A percentile compares a stretch with the other conserved stretches of the same genome.
Evolutionary conservation across 2,797 vertebrate genomes (phyloP).

Genomic region (Erethizon dorsatum): DNA sequence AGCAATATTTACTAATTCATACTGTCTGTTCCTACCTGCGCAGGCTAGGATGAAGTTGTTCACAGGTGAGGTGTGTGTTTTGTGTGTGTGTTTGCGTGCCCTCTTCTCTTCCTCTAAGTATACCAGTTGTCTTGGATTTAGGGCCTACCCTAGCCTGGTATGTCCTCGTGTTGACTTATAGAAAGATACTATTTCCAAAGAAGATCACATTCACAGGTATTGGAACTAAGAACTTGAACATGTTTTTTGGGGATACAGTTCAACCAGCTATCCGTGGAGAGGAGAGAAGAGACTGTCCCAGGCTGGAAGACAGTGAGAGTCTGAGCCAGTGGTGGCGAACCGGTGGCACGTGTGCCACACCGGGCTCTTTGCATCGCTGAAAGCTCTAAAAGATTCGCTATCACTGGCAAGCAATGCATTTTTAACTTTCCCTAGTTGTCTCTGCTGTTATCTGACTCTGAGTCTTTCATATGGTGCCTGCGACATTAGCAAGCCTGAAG

Average conservation of each 20-base stretch:
- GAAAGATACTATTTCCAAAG: background rate
- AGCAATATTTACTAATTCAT: constrained; percentile 46
- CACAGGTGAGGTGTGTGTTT: background rate
- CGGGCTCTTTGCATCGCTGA: background rate
- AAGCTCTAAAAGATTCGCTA: background rate
- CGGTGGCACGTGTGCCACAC: background rate
- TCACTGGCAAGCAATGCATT: background rate
- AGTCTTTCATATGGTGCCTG: background rate
- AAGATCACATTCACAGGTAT: background rate
- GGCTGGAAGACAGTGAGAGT: background rate
- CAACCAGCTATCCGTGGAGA: background rate
- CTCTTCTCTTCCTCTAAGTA: background rate
- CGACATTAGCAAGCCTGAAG: background rate
- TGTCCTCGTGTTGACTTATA: background rate
- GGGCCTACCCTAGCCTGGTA: background rate
- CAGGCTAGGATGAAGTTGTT: background rate
- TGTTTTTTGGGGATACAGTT: background rate
- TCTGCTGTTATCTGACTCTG: constrained; percentile 34
- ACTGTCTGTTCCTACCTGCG: background rate
- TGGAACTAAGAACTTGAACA: background rate
- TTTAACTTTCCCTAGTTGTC: background rate
- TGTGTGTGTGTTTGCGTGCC: background rate
- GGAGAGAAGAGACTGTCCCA: background rate
- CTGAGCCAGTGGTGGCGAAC: background rate
- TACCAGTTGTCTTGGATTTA: background rate